phyloP scores from a whole-genome alignment of 64 coral and sea anemone species.

The Platygyra sinensis region DNA sequence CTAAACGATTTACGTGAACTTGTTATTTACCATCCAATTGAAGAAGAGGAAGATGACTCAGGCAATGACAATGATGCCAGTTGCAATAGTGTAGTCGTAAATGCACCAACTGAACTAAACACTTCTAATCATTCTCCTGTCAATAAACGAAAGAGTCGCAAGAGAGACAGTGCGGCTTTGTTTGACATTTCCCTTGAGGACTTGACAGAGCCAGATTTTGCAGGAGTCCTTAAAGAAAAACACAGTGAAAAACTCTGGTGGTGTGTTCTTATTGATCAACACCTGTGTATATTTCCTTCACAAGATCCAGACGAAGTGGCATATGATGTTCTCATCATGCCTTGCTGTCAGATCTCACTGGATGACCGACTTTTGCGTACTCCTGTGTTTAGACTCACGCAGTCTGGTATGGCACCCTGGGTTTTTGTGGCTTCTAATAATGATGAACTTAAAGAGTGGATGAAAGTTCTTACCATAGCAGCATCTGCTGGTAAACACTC shows the following conservation, averaged over 20 bases:
- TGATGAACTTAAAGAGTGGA: slow-evolving; percentile 90
- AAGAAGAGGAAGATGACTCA: slow-evolving; percentile 68
- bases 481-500: slow-evolving; percentile 84
- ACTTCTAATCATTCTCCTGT: slow-evolving; percentile 53
- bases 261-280: slow-evolving; percentile 96
- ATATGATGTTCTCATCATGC: slow-evolving; percentile 95
- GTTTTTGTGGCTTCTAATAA: slow-evolving; percentile 86
- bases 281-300: slow-evolving; percentile 94
- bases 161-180: slow-evolving; percentile 90
- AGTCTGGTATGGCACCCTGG: slow-evolving; percentile 88
- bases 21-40: slow-evolving; percentile 89
- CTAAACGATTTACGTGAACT: slow-evolving; percentile 81
- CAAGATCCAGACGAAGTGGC: slow-evolving; percentile 90
- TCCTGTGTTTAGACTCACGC: slow-evolving; percentile 90
- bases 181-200: slow-evolving; percentile 94
- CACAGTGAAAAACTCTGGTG: slow-evolving; percentile 92
- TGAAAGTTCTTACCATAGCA: slow-evolving; percentile 86
- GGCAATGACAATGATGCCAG: slow-evolving; percentile 37
- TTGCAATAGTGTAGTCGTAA: neutral
- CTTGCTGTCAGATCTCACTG: slow-evolving; percentile 96
- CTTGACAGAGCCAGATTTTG: slow-evolving; percentile 82
- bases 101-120: slow-evolving; percentile 30
- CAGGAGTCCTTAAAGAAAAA: slow-evolving; percentile 85
- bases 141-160: slow-evolving; percentile 71
- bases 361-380: slow-evolving; percentile 89